phyloP scores from a whole-genome alignment of 2,888 invertebrate species.

The Lasioglossum oenotherae region DNA sequence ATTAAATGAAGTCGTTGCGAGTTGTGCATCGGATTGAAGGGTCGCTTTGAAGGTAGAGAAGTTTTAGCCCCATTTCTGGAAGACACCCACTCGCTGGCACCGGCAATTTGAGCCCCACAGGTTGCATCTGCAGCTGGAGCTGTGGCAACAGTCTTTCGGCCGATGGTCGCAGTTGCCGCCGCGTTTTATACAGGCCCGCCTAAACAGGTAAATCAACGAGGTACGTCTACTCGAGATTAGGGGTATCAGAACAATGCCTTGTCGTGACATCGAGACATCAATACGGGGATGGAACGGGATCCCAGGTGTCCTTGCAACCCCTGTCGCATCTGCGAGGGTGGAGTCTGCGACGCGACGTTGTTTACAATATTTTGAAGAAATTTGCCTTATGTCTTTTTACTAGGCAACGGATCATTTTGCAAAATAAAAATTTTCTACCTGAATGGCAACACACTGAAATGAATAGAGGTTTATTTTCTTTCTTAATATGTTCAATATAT shows the following conservation, averaged over 20 bases:
- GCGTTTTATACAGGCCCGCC: constrained; percentile 92
- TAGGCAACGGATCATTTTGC: too few species aligned
- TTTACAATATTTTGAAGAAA: neutral
- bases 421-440: too few species aligned
- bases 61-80: constrained; percentile 93
- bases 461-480: too few species aligned
- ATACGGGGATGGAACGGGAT: constrained; percentile 2
- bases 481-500: too few species aligned
- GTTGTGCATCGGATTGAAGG: neutral
- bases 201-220: constrained; percentile 93
- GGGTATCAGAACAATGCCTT: constrained; percentile 75
- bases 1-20: constrained; percentile 10
- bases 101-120: constrained; percentile 95
- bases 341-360: neutral
- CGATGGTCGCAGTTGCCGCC: constrained; percentile 94
- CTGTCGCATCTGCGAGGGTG: neutral
- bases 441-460: too few species aligned
- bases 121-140: constrained; percentile 94
- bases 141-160: constrained; percentile 94
- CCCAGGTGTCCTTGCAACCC: neutral
- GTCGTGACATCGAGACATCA: constrained; percentile 71
- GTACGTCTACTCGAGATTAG: constrained; percentile 89
- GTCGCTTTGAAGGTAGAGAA: neutral
- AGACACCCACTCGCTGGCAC: constrained; percentile 94
- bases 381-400: too few species aligned